These are phyloP conservation scores for Gallirallus australis DNA, from an alignment of 2,797 vertebrate species.

Conservation along the genomic window DNA sequence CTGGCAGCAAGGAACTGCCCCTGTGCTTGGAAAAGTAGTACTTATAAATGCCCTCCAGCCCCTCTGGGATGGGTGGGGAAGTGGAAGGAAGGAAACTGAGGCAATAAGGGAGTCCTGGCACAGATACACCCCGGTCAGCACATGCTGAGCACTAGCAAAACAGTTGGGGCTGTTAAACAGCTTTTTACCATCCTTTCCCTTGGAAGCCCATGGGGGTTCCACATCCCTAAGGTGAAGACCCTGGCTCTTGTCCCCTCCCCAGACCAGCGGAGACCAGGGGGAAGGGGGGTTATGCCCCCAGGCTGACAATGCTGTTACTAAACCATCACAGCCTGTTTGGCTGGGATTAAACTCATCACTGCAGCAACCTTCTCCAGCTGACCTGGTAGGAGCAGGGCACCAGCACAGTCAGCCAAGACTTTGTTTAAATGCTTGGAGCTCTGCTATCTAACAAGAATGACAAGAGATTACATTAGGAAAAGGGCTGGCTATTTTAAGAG, in stretches of 20 bases:
- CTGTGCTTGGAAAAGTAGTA: accelerated
- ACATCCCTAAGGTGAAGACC: background rate
- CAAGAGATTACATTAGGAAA: background rate
- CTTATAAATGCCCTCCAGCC: background rate
- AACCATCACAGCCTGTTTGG: background rate
- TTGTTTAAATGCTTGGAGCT: background rate
- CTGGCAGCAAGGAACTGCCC: background rate
- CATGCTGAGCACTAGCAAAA: accelerated
- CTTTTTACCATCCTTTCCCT: background rate
- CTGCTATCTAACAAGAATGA: background rate
- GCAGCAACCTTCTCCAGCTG: background rate
- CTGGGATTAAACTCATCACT: background rate
- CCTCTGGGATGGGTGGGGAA: background rate
- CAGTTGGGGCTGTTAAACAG: background rate
- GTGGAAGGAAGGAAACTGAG: background rate
- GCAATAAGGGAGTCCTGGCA: accelerated
- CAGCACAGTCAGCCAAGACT: background rate
- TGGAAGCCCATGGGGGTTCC: background rate
- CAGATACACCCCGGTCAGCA: accelerated
- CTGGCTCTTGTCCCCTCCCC: background rate
- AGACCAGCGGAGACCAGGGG: background rate
- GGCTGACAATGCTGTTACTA: background rate
- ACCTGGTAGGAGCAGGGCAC: background rate
- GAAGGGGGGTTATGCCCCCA: background rate
- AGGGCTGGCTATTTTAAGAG: background rate